Percentiles rank a stretch among this genome's conserved stretches.
These are phyloP conservation scores for Zaprionus inermis DNA, from an alignment of 1,140 invertebrate species.

Conservation along the genomic window DNA sequence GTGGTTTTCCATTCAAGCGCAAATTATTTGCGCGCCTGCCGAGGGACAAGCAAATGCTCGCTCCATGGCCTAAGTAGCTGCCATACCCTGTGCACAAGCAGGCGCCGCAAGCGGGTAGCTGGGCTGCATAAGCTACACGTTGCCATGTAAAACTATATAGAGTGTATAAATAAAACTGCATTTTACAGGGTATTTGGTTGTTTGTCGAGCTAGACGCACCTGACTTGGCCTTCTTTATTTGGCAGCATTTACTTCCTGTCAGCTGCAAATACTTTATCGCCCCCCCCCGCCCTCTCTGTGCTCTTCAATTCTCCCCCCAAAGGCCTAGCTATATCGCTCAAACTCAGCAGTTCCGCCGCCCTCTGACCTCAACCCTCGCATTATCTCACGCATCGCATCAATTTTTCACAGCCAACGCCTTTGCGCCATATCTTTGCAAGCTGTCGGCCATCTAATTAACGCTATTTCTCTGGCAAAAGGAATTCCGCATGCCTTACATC, in stretches of 20 bases:
- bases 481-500: constrained; percentile 29
- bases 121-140: no score
- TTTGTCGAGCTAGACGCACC: no score
- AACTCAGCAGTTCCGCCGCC: constrained; percentile 32
- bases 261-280: constrained; percentile 2
- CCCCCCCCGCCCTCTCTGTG: no score
- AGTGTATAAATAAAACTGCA: no score
- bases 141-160: background rate
- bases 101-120: background rate
- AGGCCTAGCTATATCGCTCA: background rate
- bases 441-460: constrained; percentile 55
- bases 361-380: constrained; percentile 5
- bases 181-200: background rate
- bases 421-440: constrained; percentile 34
- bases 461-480: constrained; percentile 42
- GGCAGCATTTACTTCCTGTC: constrained; percentile 32
- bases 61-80: constrained; percentile 27
- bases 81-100: background rate
- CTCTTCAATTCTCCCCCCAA: background rate
- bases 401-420: constrained; percentile 42
- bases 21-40: constrained; percentile 69
- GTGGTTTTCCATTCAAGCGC: constrained; percentile 57
- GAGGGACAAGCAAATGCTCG: constrained; percentile 42
- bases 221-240: constrained; percentile 30
- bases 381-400: constrained; percentile 51